phyloP scores from a whole-genome alignment of 2,113 vertebrate species.

The Oxyruncus cristatus region DNA sequence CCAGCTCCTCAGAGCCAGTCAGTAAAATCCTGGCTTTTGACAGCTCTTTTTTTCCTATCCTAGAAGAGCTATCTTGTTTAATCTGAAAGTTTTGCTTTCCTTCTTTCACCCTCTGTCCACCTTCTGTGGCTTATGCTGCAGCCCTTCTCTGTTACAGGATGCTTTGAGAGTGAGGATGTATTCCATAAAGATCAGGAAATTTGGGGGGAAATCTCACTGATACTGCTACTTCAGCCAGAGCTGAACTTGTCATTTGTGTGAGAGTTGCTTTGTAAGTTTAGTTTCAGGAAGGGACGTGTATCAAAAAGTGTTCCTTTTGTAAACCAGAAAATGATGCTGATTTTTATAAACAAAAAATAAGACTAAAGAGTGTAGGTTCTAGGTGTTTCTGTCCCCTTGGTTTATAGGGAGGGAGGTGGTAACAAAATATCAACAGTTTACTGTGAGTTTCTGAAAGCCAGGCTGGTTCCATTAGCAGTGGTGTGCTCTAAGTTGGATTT shows the following conservation, averaged over 20 bases:
- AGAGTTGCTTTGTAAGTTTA: neutral
- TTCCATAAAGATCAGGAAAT: neutral
- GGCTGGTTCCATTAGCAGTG: neutral
- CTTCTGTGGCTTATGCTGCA: neutral
- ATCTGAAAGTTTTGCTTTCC: neutral
- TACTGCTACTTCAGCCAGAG: neutral
- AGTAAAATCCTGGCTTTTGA: slow-evolving; percentile 10
- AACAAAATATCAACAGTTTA: neutral
- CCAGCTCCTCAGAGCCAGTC: neutral
- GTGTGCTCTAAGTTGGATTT: neutral
- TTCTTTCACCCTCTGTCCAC: neutral
- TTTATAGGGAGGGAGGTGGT: neutral
- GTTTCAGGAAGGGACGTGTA: neutral
- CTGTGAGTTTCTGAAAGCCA: neutral
- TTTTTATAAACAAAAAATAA: neutral
- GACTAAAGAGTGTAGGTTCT: neutral
- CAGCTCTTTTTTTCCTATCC: neutral
- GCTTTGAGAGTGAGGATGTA: neutral
- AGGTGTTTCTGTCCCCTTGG: neutral
- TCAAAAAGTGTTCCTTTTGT: neutral
- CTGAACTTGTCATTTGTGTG: neutral
- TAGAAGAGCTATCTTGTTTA: neutral
- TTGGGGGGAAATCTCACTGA: neutral
- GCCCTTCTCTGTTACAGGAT: neutral
- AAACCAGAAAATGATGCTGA: neutral